Evolutionary conservation across 2,888 invertebrate genomes (phyloP), one percentile per base, ranked within the genome.

Genomic region (Oasisia sp.): DNA sequence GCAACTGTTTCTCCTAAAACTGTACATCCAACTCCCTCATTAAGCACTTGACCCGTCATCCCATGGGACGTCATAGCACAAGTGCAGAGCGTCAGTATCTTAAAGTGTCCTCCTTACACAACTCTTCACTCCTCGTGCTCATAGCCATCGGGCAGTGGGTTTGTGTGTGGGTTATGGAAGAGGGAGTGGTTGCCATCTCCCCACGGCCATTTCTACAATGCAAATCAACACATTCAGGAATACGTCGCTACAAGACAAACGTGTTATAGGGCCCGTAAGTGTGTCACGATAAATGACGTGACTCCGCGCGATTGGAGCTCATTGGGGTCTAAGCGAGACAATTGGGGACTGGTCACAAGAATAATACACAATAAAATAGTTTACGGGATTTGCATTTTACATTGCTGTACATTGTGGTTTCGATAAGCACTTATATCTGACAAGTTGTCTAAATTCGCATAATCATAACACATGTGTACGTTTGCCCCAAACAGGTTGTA

Each of bases 141-240:
- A 96, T 98, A 98, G 93, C 98, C 98, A 93, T 97, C 97, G 92
- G 98, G 98, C 92, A 98, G 97, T 89, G 98, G 97, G 94, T 98
- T 98, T 93, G 97, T 96, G 94, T 98, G 97, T 92, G 98, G 97
- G 96, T 98, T 98, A 97, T 99, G 98, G 97, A 99, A 98, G 93
- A 99, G 97, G 11, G 97, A 97, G 96, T 98, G 98, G 96, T 98
- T 98, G 94, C 99, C 99, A 95, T 99, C 98, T 94, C 98, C 98
- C 99, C 99, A 99, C 92, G 99, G 99, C 97, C 98, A 99, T 94
- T 98, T 97, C 97, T 98, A 74, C 74, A 74, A 74, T 19, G 74
- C 19, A n/a, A 74, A 74, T n/a, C 19, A 5, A 74, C n/a, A 74
- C 74, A 74, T 74, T 74, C 74, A n/a, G 74, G 5, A 27, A 27